Evolutionary conservation across 2,113 vertebrate species (phyloP).

Genomic region (Phaethon lepturus): DNA sequence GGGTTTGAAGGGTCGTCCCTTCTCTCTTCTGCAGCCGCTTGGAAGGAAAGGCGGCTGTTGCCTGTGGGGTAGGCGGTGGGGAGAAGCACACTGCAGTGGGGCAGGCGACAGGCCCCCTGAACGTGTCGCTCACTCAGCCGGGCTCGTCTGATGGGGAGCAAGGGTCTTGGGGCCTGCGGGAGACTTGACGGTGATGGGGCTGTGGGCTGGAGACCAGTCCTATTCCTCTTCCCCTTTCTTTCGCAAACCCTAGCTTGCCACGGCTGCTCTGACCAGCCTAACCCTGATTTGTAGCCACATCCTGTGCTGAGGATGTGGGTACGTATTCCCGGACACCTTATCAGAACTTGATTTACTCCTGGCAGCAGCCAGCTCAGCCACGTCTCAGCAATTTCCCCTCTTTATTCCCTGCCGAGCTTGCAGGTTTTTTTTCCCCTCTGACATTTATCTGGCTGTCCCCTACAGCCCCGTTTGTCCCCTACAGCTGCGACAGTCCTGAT

Average conservation of each 20-base stretch:
- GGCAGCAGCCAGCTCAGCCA: constrained; percentile 9
- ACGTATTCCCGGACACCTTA: not conserved
- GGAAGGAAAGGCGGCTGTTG: not conserved
- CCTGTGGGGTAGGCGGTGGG: fast-evolving
- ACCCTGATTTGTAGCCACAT: not conserved
- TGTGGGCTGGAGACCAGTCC: not conserved
- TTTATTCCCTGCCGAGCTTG: not conserved
- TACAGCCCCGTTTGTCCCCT: not conserved
- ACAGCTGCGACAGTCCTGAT: not conserved
- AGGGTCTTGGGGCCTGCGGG: not conserved
- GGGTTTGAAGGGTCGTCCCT: fast-evolving
- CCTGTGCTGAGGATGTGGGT: not conserved
- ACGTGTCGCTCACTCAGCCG: not conserved
- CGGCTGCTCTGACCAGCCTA: not conserved
- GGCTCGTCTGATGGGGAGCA: not conserved
- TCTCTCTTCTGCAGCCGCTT: not conserved
- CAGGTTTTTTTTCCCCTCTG: not conserved
- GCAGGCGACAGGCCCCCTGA: not conserved
- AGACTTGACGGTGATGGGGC: not conserved
- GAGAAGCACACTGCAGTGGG: not conserved
- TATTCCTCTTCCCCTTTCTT: not conserved
- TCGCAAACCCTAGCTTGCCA: fast-evolving
- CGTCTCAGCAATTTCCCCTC: not conserved
- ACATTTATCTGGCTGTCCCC: not conserved
- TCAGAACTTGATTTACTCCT: not conserved